Evolutionary conservation across 2,888 invertebrate genomes (phyloP).

Genomic region (Acutogordius australiensis): DNA sequence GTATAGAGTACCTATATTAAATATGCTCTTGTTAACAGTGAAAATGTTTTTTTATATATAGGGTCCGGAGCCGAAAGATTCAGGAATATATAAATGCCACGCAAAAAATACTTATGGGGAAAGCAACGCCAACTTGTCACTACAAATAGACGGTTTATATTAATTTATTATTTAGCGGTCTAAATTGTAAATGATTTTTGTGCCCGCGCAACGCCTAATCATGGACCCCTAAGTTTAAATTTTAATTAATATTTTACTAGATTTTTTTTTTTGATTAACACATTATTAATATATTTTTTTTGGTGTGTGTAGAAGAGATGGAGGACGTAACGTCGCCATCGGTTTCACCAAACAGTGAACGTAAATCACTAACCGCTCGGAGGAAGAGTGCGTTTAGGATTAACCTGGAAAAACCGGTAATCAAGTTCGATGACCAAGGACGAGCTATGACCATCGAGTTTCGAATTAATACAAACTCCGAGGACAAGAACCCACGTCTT

Average conservation of each 20-base stretch:
- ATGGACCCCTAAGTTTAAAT: too few species aligned
- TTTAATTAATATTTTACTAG: too few species aligned
- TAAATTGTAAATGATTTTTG: too few species aligned
- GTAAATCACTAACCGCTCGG: neutral
- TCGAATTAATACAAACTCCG: neutral
- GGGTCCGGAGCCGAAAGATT: constrained; percentile 78
- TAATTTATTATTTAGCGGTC: too few species aligned
- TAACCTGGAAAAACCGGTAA: neutral
- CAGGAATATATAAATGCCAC: constrained; percentile 86
- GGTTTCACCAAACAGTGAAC: too few species aligned
- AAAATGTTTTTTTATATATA: constrained; percentile 26
- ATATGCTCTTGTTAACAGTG: too few species aligned
- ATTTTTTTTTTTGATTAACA: too few species aligned
- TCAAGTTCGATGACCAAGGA: neutral
- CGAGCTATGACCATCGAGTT: constrained; percentile 4
- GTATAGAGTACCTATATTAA: too few species aligned
- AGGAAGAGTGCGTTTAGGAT: neutral
- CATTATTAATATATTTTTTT: too few species aligned
- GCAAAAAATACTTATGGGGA: constrained; percentile 82
- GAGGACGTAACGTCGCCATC: too few species aligned
- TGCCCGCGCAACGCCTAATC: too few species aligned
- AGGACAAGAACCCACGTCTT: neutral
- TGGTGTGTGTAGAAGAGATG: too few species aligned
- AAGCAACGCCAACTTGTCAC: constrained; percentile 73
- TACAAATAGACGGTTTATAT: constrained; percentile 49